phyloP scores from a whole-genome alignment of 2,113 vertebrate species.

The Cromileptes altivelis region DNA sequence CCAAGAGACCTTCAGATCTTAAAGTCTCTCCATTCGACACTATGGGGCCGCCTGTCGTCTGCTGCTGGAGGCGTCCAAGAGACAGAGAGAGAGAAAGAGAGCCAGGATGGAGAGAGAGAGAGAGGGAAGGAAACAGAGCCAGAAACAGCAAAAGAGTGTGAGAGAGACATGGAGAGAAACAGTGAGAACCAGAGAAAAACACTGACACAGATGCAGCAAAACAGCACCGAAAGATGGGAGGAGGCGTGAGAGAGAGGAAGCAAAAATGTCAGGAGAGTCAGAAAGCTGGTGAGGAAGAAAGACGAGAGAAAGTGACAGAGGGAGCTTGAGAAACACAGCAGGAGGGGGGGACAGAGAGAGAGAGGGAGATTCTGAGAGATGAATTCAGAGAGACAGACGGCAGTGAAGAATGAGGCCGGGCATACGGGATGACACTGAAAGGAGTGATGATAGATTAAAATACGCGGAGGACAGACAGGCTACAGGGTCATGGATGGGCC shows the following conservation, averaged over 20 bases:
- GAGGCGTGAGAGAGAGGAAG: not conserved
- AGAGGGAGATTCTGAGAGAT: slow-evolving; percentile 19
- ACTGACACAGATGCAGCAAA: slow-evolving; percentile 41
- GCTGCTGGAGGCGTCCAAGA: slow-evolving; percentile 65
- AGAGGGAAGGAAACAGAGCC: slow-evolving; percentile 25
- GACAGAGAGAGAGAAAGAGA: slow-evolving; percentile 28
- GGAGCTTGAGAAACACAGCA: slow-evolving; percentile 34
- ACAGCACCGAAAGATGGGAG: not conserved
- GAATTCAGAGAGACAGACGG: slow-evolving; percentile 56
- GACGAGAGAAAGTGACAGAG: slow-evolving; percentile 11
- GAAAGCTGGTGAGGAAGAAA: slow-evolving; percentile 6
- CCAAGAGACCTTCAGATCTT: slow-evolving; percentile 76
- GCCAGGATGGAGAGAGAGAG: slow-evolving; percentile 10
- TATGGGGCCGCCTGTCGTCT: slow-evolving; percentile 71
- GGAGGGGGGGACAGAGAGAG: slow-evolving; percentile 16
- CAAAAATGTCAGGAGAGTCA: slow-evolving; percentile 6
- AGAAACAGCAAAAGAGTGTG: slow-evolving; percentile 21
- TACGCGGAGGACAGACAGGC: slow-evolving; percentile 72
- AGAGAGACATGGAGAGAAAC: slow-evolving; percentile 49
- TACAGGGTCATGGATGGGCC: slow-evolving; percentile 72
- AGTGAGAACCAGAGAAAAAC: slow-evolving; percentile 47
- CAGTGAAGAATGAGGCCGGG: slow-evolving; percentile 68
- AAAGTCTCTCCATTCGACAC: slow-evolving; percentile 79
- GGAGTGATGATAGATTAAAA: slow-evolving; percentile 76
- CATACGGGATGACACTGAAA: slow-evolving; percentile 61